Percentiles rank a stretch among this genome's conserved stretches.
Evolutionary conservation across 2,888 invertebrate species (phyloP).

Genomic region (Lottia scabra): DNA sequence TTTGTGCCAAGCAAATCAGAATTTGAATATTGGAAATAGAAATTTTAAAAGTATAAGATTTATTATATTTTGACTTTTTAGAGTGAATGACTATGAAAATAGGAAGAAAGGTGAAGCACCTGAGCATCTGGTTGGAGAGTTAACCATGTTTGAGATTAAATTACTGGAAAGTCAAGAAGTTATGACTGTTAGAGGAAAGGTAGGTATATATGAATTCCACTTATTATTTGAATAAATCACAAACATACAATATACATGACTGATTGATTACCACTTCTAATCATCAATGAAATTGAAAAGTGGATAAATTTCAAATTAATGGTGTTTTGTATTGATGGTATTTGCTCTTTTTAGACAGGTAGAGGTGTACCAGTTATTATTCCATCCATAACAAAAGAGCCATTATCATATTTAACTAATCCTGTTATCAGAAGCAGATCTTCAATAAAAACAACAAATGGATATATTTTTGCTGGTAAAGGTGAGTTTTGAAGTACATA

Average conservation of each 20-base stretch:
- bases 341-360: slow-evolving; percentile 3
- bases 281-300: too few relatives aligned
- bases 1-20: too few relatives aligned
- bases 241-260: neutral
- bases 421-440: too few relatives aligned
- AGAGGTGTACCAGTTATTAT: slow-evolving; percentile 18
- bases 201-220: neutral
- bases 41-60: too few relatives aligned
- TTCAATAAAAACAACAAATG: too few relatives aligned
- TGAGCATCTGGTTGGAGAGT: neutral
- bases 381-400: neutral
- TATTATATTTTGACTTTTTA: neutral
- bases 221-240: neutral
- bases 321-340: too few relatives aligned
- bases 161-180: neutral
- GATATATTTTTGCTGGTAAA: too few relatives aligned
- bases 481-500: too few relatives aligned
- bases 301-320: too few relatives aligned
- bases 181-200: slow-evolving; percentile 1
- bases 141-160: neutral
- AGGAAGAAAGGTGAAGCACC: neutral
- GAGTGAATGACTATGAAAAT: neutral
- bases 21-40: too few relatives aligned
- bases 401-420: neutral
- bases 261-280: too few relatives aligned